Conservation (phyloP, 2,113 vertebrate species). For the Zosterops borbonicus region DNA sequence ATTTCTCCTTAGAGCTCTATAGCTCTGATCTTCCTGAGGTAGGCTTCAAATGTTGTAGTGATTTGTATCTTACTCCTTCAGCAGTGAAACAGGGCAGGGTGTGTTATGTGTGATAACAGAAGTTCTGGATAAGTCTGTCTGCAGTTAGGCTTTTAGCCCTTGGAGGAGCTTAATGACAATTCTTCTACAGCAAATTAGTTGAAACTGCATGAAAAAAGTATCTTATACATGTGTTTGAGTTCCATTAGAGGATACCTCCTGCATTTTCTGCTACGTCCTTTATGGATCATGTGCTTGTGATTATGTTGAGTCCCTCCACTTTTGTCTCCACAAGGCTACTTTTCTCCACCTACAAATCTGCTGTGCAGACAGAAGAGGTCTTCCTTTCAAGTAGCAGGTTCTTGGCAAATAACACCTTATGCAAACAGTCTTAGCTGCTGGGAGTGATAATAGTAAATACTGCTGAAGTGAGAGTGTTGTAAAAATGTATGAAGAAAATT, state of each 20-base stretch:
- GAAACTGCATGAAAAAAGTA: background rate
- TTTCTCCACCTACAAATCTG: background rate
- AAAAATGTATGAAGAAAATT: constrained; percentile 12
- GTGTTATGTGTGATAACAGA: background rate
- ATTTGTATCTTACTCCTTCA: background rate
- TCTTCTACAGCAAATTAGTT: background rate
- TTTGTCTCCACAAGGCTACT: background rate
- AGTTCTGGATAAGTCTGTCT: background rate
- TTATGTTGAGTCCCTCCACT: background rate
- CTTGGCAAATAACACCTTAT: background rate
- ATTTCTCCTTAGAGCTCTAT: background rate
- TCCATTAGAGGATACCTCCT: background rate
- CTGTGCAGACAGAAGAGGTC: constrained; percentile 6
- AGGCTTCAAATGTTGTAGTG: background rate
- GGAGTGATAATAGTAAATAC: constrained; percentile 9
- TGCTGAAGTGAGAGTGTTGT: background rate
- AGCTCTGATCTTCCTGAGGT: background rate
- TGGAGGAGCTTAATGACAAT: background rate
- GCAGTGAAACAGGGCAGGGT: background rate
- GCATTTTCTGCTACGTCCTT: background rate
- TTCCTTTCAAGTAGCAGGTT: background rate
- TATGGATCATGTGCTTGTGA: background rate
- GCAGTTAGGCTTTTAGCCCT: background rate
- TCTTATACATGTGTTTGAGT: background rate
- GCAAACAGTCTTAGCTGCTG: constrained; percentile 19